phyloP scores from a whole-genome alignment of 2,113 vertebrate genomes.

The Sprattus sprattus region DNA sequence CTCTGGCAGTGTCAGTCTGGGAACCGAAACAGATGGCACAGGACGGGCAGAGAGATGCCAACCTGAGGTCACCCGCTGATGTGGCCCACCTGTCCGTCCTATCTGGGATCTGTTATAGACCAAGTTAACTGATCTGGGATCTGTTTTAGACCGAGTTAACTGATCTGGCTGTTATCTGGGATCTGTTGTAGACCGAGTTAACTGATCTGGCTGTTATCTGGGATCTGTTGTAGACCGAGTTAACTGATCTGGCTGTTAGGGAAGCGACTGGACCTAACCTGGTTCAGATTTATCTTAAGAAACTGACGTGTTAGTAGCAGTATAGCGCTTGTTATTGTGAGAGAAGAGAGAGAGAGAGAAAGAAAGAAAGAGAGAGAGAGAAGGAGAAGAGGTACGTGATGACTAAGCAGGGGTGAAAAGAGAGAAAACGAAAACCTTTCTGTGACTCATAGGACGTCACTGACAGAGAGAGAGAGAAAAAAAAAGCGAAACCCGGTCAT shows the following conservation, averaged over 20 bases:
- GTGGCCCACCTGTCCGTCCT: background rate
- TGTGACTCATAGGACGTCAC: slow-evolving; percentile 48
- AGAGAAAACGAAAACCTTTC: slow-evolving; percentile 37
- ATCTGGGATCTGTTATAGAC: too few relatives aligned
- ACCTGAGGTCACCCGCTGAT: background rate
- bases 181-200: too few relatives aligned
- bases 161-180: too few relatives aligned
- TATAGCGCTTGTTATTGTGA: background rate
- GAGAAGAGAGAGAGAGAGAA: background rate
- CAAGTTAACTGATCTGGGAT: too few relatives aligned
- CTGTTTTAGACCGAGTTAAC: too few relatives aligned
- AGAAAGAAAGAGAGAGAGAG: background rate
- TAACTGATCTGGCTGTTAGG: too few relatives aligned
- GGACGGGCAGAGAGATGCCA: background rate
- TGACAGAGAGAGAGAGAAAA: background rate
- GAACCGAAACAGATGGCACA: background rate
- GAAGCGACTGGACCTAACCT: too few relatives aligned
- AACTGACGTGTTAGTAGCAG: background rate
- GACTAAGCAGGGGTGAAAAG: background rate
- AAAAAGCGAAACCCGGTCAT: slow-evolving; percentile 58
- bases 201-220: too few relatives aligned
- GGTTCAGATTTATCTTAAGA: background rate
- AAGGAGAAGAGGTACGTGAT: background rate
- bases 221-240: too few relatives aligned
- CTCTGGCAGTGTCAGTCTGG: background rate